A percentile compares a stretch with the other conserved stretches of the same genome.
phyloP scores from a whole-genome alignment of 1,140 invertebrate species.

The Patella vulgata region DNA sequence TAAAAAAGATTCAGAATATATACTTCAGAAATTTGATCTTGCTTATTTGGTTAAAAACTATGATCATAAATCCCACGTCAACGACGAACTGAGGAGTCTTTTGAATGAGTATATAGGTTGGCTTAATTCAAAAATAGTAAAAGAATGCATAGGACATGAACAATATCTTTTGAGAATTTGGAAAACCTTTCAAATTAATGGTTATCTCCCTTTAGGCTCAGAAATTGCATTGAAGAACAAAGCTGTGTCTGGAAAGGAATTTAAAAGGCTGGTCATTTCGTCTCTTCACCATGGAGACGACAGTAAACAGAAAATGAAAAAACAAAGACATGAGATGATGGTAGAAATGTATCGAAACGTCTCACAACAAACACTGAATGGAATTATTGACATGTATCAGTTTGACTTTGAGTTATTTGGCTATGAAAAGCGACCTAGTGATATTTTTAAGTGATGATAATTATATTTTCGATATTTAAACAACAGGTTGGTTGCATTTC shows the following conservation, averaged over 20 bases:
- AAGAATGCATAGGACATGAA: constrained; percentile 17
- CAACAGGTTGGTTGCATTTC: no score
- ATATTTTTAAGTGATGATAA: no score
- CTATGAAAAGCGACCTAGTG: constrained; percentile 9
- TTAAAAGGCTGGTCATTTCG: constrained; percentile 1
- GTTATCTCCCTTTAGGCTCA: constrained; percentile 22
- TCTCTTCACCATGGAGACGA: background rate
- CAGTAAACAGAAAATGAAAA: background rate
- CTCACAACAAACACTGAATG: constrained; percentile 8
- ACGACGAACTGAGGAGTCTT: constrained; percentile 29
- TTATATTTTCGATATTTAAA: no score
- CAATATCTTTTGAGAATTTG: constrained; percentile 26
- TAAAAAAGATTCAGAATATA: constrained; percentile 17
- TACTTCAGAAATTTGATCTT: constrained; percentile 14
- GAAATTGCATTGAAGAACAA: constrained; percentile 32
- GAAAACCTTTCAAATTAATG: constrained; percentile 36
- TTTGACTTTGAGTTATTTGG: constrained; percentile 18
- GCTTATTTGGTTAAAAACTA: constrained; percentile 14
- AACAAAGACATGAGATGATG: constrained; percentile 17
- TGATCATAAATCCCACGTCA: constrained; percentile 4
- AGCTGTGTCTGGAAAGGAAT: background rate
- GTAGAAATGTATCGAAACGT: constrained; percentile 9
- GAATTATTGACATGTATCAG: constrained; percentile 7
- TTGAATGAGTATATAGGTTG: constrained; percentile 36
- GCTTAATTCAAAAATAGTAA: constrained; percentile 29